Evolutionary conservation across 2,888 invertebrate genomes (phyloP).

Genomic region (Brachylomia viminalis): DNA sequence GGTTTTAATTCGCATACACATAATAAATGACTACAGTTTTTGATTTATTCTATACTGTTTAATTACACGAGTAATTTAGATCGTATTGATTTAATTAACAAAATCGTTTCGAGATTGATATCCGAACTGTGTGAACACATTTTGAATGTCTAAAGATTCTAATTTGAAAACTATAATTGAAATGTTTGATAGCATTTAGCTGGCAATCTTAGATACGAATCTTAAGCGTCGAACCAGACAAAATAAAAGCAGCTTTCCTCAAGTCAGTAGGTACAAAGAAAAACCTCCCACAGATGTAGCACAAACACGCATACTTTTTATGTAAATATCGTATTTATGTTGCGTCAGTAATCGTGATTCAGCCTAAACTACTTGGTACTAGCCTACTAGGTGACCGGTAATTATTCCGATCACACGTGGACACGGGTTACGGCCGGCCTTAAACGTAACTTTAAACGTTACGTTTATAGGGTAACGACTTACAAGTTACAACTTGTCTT

Average conservation of each 20-base stretch:
- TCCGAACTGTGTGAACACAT: conserved; percentile 58
- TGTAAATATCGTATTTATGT: conserved; percentile 68
- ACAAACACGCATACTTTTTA: conserved; percentile 54
- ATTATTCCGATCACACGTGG: conserved; percentile 89
- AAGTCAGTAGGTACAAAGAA: conserved; percentile 32
- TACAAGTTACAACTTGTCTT: conserved; percentile 79
- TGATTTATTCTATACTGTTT: conserved; percentile 71
- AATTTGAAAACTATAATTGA: conserved; percentile 55
- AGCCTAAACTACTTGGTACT: conserved; percentile 76
- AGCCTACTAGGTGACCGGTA: conserved; percentile 73
- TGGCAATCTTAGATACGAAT: conserved; percentile 49
- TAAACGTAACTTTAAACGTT: conserved; percentile 78
- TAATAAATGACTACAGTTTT: conserved; percentile 74
- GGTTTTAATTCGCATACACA: conserved; percentile 80
- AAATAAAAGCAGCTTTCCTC: conserved; percentile 25
- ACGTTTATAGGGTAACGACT: conserved; percentile 86
- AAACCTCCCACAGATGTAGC: conserved; percentile 34
- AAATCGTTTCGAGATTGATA: conserved; percentile 61
- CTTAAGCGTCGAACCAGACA: conserved; percentile 20
- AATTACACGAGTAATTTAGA: conserved; percentile 69
- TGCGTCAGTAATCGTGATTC: conserved; percentile 85
- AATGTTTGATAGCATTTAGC: conserved; percentile 47
- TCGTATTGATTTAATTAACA: conserved; percentile 67
- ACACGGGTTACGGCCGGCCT: conserved; percentile 84
- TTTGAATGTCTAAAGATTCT: conserved; percentile 36